Conservation (phyloP, 1,140 invertebrate genomes). For the Augochlora pura region DNA sequence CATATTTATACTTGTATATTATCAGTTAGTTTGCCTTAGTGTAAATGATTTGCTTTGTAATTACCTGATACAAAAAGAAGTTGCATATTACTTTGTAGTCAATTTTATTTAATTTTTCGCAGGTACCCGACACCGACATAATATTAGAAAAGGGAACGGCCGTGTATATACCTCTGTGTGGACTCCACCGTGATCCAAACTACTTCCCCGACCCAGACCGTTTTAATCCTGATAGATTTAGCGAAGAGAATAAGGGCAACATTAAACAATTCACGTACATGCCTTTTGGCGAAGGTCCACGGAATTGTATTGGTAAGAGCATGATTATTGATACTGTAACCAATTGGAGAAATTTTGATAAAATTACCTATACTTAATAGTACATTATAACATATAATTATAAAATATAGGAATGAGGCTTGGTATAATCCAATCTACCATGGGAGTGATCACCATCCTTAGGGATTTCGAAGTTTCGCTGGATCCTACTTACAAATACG, state of each 20-base stretch:
- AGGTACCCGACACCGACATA: constrained; percentile 73
- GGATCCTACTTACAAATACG: constrained; percentile 60
- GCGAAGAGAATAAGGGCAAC: constrained; percentile 66
- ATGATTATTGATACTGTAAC: background rate
- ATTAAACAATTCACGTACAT: constrained; percentile 59
- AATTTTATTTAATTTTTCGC: constrained; percentile 2
- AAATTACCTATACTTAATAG: no score
- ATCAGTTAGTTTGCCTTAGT: no score
- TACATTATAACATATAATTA: no score
- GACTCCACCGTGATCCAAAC: constrained; percentile 76
- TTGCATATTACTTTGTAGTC: background rate
- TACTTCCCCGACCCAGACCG: constrained; percentile 75
- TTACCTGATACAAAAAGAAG: background rate
- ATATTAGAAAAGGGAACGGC: constrained; percentile 73
- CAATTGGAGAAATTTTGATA: no score
- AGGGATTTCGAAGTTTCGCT: constrained; percentile 75
- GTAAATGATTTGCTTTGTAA: no score
- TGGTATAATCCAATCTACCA: constrained; percentile 83
- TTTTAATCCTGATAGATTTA: constrained; percentile 80
- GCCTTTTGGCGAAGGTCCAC: constrained; percentile 70
- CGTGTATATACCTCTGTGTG: constrained; percentile 59
- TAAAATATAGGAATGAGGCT: constrained; percentile 81
- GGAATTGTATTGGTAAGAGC: constrained; percentile 66
- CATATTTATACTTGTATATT: no score
- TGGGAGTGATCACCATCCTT: constrained; percentile 80